Evolutionary conservation across 2,113 vertebrate genomes (phyloP), one percentile per base, ranked within the genome.

Genomic region (Eudyptes chrysolophus): DNA sequence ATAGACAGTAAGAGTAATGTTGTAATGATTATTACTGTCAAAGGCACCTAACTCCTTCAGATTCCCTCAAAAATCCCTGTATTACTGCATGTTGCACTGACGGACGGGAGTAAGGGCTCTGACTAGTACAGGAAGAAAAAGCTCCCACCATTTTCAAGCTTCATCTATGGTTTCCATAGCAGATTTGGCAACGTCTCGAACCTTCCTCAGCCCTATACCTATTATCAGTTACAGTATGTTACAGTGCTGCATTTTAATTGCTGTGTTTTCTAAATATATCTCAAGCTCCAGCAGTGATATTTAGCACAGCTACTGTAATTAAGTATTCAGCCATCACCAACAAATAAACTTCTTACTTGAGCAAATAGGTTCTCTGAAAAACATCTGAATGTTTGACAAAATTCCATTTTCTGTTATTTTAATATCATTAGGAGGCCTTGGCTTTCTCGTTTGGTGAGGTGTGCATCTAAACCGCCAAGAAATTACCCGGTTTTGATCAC

Each of bases 211-310:
- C 83, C 92, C 58, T 81, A 89, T 70, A 96, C 82, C 95, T 97
- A 83, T 96, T 95, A 94, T 93, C 83, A 75, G 84, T 94, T 96
- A 86, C 27, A 57, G 96, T 96, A 92, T 76, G 90, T 97, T 96
- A 98, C 97, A 97, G 94, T 88, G 57, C 57, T 74, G 88, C 78
- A 90, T 98, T 98, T 97, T 98, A 98, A 98, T 98, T 96, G 98
- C 97, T 92, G 60, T 54, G 78, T 96, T 98, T 98, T 97, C 97
- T 98, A 98, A 98, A 98, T 97, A 97, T 97, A 97, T 92, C 94
- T 98, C 88, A 92, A 97, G 97, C 58, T 29, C 89, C 84, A 94
- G 90, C 71, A 96, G 96, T 97, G 97, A 96, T 98, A 97, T 94
- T 97, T 94, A 97, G 96, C 94, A 87, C 83, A 98, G 95, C 87